These are phyloP conservation scores for Melopsittacus undulatus DNA, from an alignment of 2,797 vertebrate species.

Conservation along the genomic window DNA sequence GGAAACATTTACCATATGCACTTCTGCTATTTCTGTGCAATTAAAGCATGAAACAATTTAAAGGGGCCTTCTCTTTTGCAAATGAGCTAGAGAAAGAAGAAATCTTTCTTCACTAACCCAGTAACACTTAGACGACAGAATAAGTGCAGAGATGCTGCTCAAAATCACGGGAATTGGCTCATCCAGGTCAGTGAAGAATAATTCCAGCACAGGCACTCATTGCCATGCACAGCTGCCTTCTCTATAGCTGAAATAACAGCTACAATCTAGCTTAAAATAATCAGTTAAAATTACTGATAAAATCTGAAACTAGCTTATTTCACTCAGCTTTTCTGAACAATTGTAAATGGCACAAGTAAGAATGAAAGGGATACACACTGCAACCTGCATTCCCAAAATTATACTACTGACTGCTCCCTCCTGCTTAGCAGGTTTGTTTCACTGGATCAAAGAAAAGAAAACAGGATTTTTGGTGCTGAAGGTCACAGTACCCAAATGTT, in stretches of 20 bases:
- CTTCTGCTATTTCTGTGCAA: background rate
- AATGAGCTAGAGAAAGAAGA: background rate
- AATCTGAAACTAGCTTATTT: background rate
- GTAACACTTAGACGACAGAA: background rate
- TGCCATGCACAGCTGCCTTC: background rate
- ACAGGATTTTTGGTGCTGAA: background rate
- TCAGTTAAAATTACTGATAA: background rate
- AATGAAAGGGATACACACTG: background rate
- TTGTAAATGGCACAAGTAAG: background rate
- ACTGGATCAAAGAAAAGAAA: background rate
- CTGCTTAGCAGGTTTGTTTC: background rate
- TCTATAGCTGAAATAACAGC: background rate
- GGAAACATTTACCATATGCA: constrained; percentile 24
- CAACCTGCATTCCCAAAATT: background rate
- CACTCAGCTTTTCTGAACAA: background rate
- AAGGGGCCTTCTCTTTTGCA: background rate
- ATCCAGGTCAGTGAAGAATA: accelerated
- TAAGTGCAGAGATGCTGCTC: background rate
- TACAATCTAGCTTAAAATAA: background rate
- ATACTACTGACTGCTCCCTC: background rate
- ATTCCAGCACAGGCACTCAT: background rate
- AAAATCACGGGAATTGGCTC: background rate
- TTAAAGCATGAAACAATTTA: background rate
- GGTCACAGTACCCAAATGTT: background rate
- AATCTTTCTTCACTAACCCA: background rate